These are phyloP conservation scores for Lepus timidus DNA, from an alignment of 2,113 vertebrate species.

Conservation along the genomic window DNA sequence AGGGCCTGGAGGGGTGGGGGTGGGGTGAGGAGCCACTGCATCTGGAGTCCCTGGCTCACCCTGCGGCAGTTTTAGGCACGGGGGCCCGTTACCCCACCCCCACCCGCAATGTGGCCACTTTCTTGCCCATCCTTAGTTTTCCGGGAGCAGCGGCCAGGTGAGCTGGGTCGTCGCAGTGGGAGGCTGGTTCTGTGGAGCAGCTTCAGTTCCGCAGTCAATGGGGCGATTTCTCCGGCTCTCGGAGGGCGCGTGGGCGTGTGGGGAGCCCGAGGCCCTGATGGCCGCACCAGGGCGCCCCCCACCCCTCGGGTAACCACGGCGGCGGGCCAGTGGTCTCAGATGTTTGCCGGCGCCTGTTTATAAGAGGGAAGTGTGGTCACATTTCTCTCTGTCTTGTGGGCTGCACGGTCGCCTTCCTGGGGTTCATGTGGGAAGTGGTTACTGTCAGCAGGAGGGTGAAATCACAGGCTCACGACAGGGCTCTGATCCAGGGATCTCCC, in stretches of 20 bases:
- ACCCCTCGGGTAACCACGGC: slow-evolving; percentile 62
- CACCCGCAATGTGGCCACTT: neutral
- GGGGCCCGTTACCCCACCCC: neutral
- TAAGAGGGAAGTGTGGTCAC: slow-evolving; percentile 76
- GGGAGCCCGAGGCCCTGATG: neutral
- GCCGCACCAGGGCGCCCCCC: slow-evolving; percentile 28
- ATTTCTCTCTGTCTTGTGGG: slow-evolving; percentile 75
- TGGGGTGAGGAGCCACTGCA: neutral
- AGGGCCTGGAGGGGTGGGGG: neutral
- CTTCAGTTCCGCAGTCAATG: slow-evolving; percentile 31
- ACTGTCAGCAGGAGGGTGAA: slow-evolving; percentile 65
- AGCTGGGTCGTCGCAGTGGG: neutral
- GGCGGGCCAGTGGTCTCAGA: slow-evolving; percentile 59
- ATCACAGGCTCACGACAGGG: slow-evolving; percentile 47
- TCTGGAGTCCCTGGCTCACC: too few species aligned
- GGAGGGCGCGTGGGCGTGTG: neutral
- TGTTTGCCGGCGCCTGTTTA: slow-evolving; percentile 64
- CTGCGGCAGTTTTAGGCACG: too few species aligned
- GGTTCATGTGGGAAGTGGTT: slow-evolving; percentile 79
- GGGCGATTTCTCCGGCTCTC: neutral
- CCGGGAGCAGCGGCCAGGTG: slow-evolving; percentile 69
- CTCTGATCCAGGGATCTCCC: slow-evolving; percentile 68
- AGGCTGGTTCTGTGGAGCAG: neutral
- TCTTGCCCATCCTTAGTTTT: slow-evolving; percentile 69
- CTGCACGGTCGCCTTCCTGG: slow-evolving; percentile 65